Base-by-base conservation (phyloP, 2,113 vertebrate species). In the Ranitomeya imitator region DNA sequence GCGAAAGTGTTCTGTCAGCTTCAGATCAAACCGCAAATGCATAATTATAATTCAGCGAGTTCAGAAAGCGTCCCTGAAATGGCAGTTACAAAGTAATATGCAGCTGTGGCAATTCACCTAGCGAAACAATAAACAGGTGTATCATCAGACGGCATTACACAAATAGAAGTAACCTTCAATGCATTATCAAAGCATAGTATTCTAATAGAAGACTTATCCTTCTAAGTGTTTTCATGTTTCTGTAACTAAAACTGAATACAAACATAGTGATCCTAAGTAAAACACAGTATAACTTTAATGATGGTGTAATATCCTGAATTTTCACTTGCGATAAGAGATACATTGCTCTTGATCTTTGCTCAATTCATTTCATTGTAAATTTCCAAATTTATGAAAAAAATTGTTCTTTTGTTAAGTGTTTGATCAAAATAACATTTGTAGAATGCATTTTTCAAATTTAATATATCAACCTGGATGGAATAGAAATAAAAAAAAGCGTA, bases 41-140 rank as follows among this genome's bases (percentile, higher is more conserved):
- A 89, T 85, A 89, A 89, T 89, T 89, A 85, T 84, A 89, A 85
- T 85, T 63, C 74, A 89, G 85, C 59, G 57, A 65, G 54, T 52
- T 84, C 51, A 79, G 82, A 85, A 85, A 79, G 60, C 23, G 37
- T 79, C 74, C 6, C 9, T 78, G 59, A 67, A 85, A 84, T 88
- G 54, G 51, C 51, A 37, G 59, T 52, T 78, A 85, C 81, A 89
- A 89, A 89, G 87, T 69, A 89, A 89, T 67, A 55, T 88, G 87
- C 87, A 85, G 63, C 73, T 79, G 60, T 79, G 54, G 82, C 74
- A 79, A 31, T 85, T 79, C 82, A 31, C 73, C 55, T 84, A 73
- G 87, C 23, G 45, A 79, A 86, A 86, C 85, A 89, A 88, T 82
- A 87, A 86, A 81, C 78, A 82, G 82, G 73, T 85, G 69, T 61